These are phyloP conservation scores for Anastatus disparis DNA, from an alignment of 1,140 invertebrate species.

Conservation along the genomic window DNA sequence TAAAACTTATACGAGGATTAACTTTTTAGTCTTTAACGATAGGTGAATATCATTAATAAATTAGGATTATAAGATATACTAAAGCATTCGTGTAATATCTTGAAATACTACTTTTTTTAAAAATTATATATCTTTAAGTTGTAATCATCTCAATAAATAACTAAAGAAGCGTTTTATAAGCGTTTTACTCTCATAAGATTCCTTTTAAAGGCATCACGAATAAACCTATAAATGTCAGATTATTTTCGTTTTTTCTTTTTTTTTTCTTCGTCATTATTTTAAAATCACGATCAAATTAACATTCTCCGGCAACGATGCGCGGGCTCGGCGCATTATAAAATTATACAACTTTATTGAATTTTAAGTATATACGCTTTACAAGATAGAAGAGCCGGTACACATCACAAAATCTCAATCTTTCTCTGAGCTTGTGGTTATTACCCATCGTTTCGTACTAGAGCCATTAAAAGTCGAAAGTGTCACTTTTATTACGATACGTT, in stretches of 20 bases:
- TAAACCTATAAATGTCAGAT: conserved; percentile 8
- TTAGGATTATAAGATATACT: not conserved
- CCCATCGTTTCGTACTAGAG: too few species aligned
- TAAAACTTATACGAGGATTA: conserved; percentile 25
- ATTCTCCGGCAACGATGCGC: not conserved
- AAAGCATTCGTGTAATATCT: not conserved
- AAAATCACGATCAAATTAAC: conserved; percentile 7
- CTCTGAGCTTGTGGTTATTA: not conserved
- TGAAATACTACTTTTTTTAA: not conserved
- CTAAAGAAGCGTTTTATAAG: not conserved
- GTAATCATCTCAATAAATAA: conserved; percentile 27
- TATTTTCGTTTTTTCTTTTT: too few species aligned
- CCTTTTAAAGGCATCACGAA: not conserved
- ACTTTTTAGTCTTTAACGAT: conserved; percentile 24
- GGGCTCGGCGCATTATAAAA: conserved; percentile 12
- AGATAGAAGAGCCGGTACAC: conserved; percentile 2
- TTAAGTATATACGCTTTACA: conserved; percentile 13
- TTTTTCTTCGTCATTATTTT: too few species aligned
- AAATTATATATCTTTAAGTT: not conserved
- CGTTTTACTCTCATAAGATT: not conserved
- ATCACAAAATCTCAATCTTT: not conserved
- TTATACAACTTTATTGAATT: conserved; percentile 35
- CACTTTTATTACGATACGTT: conserved; percentile 6
- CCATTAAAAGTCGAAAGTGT: conserved; percentile 23
- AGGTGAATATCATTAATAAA: conserved; percentile 28